Base-by-base conservation (phyloP, 2,797 vertebrate genomes). In the Bradypus variegatus region DNA sequence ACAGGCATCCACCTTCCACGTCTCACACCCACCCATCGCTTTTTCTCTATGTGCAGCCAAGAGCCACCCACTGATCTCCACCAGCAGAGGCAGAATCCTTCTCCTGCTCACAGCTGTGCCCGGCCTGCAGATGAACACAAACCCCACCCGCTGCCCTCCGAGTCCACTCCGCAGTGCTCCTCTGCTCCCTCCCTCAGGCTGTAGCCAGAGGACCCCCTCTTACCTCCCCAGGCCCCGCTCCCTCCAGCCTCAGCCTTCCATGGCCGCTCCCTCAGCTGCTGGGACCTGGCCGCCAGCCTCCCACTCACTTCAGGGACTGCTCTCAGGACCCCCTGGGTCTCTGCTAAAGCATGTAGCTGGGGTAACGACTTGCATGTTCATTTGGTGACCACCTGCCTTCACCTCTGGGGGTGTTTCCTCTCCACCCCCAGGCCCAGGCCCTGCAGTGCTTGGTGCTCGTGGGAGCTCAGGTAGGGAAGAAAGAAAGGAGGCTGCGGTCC, bases 1-100 rank as follows among this genome's bases (percentile, higher is more conserved):
- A n/a, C 1, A 1, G 0, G 1, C 6, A 2, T 15, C 36, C 2
- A 0, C 27, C 8, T 27, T 48, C 62, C 13, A 6, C 4, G 6
- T 18, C 36, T 27, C 15, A 48, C 60, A 5, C n/a, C n/a, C 18
- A 31, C 10, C 83, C n/a, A 33, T n/a, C 33, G 16, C 65, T 8
- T 67, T 38, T 4, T 38, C 21, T 41, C n/a, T 31, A 15, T 75
- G 14, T 27, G 31, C 72, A 31, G 18, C 9, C 36, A 11, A 25
- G 38, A 41, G 4, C 36, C n/a, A 64, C 27, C 72, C 72, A 75
- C 3, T 12, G 36, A 7, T 45, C 72, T 75, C 72, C 19, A 14
- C 50, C 50, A 13, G 50, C 50, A 50, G 50, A 50, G 50, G 50
- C 11, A 50, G 50, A 50, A 50, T 3, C 50, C 10, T 50, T 9